A percentile compares a stretch with the other conserved stretches of the same genome.
Conservation (phyloP, 2,113 vertebrate species). For the Marmota monax region DNA sequence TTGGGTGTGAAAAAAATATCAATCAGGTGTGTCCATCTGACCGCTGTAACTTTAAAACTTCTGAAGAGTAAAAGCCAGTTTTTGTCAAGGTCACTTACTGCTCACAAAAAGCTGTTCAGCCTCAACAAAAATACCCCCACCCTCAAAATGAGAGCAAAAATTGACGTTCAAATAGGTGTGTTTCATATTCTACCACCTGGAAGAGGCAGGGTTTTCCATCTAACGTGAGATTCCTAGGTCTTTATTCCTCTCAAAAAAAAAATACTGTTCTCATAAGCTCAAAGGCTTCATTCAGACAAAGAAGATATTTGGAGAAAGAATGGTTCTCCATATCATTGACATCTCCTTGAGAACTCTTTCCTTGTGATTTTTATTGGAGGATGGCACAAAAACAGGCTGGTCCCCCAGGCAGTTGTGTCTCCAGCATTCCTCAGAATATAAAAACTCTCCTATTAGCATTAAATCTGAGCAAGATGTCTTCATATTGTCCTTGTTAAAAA, state of each 20-base stretch:
- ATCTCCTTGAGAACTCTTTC: constrained; percentile 24
- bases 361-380: not conserved
- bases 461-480: not conserved
- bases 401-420: not conserved
- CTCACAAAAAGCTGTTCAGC: constrained; percentile 71
- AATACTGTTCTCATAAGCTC: not conserved
- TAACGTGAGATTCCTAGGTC: not conserved
- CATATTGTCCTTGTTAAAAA: not conserved
- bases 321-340: not conserved
- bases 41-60: constrained; percentile 46
- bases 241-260: constrained; percentile 7
- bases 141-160: constrained; percentile 47
- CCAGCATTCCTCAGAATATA: not conserved
- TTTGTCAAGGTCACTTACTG: constrained; percentile 76
- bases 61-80: constrained; percentile 60
- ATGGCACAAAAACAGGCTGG: not conserved
- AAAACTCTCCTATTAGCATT: not conserved
- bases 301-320: constrained; percentile 1
- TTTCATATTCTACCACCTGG: constrained; percentile 57
- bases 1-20: constrained; percentile 73
- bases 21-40: constrained; percentile 71
- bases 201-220: constrained; percentile 31
- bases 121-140: constrained; percentile 64
- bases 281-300: constrained; percentile 40
- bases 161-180: constrained; percentile 44